Evolutionary conservation across 2,113 vertebrate genomes (phyloP).

Genomic region (Peromyscus leucopus): DNA sequence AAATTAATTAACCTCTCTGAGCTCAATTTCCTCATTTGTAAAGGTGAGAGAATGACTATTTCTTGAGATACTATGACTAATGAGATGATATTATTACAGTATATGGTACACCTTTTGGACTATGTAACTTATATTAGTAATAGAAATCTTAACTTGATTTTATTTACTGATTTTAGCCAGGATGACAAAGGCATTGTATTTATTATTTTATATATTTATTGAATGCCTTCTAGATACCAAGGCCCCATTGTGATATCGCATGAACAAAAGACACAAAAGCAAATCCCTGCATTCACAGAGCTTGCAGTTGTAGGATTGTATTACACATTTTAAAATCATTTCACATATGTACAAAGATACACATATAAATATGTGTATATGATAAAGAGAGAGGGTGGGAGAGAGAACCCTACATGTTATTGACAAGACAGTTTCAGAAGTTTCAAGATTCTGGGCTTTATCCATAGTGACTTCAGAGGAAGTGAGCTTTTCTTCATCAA

Average conservation of each 20-base stretch:
- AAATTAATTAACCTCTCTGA: slow-evolving; percentile 52
- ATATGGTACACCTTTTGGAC: background rate
- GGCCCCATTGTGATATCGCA: background rate
- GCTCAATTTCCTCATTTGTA: slow-evolving; percentile 41
- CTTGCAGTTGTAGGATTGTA: background rate
- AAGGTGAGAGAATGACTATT: background rate
- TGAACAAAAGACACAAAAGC: background rate
- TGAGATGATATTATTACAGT: background rate
- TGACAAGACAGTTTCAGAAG: background rate
- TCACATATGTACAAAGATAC: background rate
- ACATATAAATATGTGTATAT: background rate
- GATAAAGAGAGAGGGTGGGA: background rate
- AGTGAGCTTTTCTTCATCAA: background rate
- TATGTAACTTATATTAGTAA: background rate
- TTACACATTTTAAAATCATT: background rate
- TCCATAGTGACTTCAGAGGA: background rate
- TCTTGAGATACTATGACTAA: slow-evolving; percentile 21
- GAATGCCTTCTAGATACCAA: background rate
- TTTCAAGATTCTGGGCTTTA: background rate
- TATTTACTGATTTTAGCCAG: slow-evolving; percentile 1
- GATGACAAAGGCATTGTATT: background rate
- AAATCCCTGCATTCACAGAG: background rate
- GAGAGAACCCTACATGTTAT: background rate
- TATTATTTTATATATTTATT: slow-evolving; percentile 20
- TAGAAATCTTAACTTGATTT: slow-evolving; percentile 19